Base-by-base conservation (phyloP, 2,888 invertebrate species). In the Plebejus melissa region DNA sequence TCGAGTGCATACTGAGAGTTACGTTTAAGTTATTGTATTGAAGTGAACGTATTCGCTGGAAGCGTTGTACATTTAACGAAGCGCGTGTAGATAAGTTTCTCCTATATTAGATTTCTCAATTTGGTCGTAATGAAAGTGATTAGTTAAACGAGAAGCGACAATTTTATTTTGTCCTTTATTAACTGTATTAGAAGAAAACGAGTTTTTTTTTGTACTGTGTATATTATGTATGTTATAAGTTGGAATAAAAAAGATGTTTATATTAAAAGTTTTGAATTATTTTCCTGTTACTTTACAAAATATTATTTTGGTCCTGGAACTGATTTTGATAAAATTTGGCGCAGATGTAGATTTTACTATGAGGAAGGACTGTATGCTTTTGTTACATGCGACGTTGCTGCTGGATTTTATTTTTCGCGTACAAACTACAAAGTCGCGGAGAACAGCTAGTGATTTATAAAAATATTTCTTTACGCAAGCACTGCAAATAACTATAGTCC, bases 161-260 rank as follows among this genome's bases (percentile, higher is more conserved):
- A 22, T 22, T 22, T 22, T 22, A 22, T 22, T 22, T 22, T 22
- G 22, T 22, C 22, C 22, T 91, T 92, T n/a, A n/a, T n/a, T n/a
- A n/a, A n/a, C n/a, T n/a, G n/a, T n/a, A n/a, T 88, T 91, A 91
- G 87, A 86, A 87, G 90, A 92, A 93, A 93, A 94, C 94, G 91
- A 90, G 88, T 95, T 95, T 96, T 95, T 65, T 96, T 96, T 96
- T 96, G 96, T 96, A 96, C 96, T 96, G 96, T 96, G 96, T 96
- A 96, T 96, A 94, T 93, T 92, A 96, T 96, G 96, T 96, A 96
- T 95, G 95, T 95, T 95, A 95, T 95, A 96, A 95, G 93, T 92
- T 93, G 93, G 90, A 92, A 93, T 92, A 93, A 93, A 93, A 91
- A 93, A 92, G 91, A 93, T 93, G 93, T 92, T 93, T 93, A 93